Percentiles rank a stretch among this genome's conserved stretches.
Evolutionary conservation across 2,888 invertebrate species (phyloP).

Genomic region (Leptopilina drosophilae): DNA sequence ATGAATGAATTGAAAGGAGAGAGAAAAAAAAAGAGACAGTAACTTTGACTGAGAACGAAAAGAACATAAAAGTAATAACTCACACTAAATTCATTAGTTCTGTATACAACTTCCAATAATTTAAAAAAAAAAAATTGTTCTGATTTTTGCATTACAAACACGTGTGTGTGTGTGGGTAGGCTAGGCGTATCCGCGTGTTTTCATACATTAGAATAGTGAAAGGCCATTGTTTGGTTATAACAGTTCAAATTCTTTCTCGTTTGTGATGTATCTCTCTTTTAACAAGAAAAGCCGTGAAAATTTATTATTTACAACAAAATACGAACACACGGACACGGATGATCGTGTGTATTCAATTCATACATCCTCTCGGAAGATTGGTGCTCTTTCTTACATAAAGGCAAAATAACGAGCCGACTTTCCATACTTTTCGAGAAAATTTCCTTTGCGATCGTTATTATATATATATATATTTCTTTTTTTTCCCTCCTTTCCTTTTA

Average conservation of each 20-base stretch:
- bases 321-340: not conserved
- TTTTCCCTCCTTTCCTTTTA: too few species aligned
- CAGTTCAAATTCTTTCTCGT: constrained; percentile 52
- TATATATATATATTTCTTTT: too few species aligned
- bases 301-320: constrained; percentile 29
- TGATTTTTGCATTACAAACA: constrained; percentile 37
- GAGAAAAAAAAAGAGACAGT: too few species aligned
- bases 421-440: not conserved
- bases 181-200: constrained; percentile 58
- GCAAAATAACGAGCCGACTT: not conserved
- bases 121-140: constrained; percentile 48
- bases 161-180: constrained; percentile 54
- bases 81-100: constrained; percentile 49
- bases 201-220: constrained; percentile 58
- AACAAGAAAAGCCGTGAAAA: constrained; percentile 56
- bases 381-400: constrained; percentile 4
- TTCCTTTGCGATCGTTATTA: not conserved
- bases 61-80: constrained; percentile 36
- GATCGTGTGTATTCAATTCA: not conserved
- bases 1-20: too few species aligned
- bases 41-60: too few species aligned
- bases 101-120: constrained; percentile 22
- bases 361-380: not conserved
- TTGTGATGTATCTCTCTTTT: constrained; percentile 33
- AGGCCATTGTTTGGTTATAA: constrained; percentile 65